A percentile compares a stretch with the other conserved stretches of the same genome.
Evolutionary conservation across 2,888 invertebrate genomes (phyloP).

Genomic region (Lasioglossum lativentre): DNA sequence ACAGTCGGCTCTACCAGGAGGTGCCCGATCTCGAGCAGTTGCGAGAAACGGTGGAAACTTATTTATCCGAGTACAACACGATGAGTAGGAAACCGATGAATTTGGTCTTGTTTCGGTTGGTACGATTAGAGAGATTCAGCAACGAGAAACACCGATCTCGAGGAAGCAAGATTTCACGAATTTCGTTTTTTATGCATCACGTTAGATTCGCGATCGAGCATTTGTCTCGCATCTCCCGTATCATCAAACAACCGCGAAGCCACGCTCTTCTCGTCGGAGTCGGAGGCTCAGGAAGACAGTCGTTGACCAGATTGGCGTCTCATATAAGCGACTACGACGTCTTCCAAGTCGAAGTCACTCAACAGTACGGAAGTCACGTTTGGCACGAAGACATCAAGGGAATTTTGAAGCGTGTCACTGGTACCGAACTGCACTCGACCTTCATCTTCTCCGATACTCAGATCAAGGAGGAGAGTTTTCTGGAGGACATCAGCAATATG

Average conservation of each 20-base stretch:
- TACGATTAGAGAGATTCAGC: neutral
- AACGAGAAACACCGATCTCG: neutral
- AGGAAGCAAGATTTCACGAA: neutral
- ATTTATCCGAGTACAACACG: slow-evolving; percentile 95
- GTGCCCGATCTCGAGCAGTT: slow-evolving; percentile 93
- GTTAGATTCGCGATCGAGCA: slow-evolving; percentile 96
- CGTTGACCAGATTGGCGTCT: slow-evolving; percentile 94
- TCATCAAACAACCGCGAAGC: slow-evolving; percentile 95
- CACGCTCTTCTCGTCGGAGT: slow-evolving; percentile 96
- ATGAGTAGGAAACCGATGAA: slow-evolving; percentile 99
- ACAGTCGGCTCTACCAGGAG: slow-evolving; percentile 94
- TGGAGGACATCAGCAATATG: slow-evolving; percentile 97
- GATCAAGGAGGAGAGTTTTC: slow-evolving; percentile 96
- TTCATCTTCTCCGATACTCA: slow-evolving; percentile 97
- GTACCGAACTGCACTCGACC: slow-evolving; percentile 94
- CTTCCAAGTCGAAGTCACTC: slow-evolving; percentile 95
- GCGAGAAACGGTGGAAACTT: slow-evolving; percentile 93
- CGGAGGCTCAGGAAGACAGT: slow-evolving; percentile 97
- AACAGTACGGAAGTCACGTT: slow-evolving; percentile 92
- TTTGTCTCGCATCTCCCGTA: slow-evolving; percentile 94
- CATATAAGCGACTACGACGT: slow-evolving; percentile 97
- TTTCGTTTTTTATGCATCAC: neutral
- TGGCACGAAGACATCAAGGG: slow-evolving; percentile 97
- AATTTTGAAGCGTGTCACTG: slow-evolving; percentile 92
- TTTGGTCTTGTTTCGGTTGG: slow-evolving; percentile 93